Base-by-base conservation (phyloP, 2,888 invertebrate species). In the Mactromeris polynyma region DNA sequence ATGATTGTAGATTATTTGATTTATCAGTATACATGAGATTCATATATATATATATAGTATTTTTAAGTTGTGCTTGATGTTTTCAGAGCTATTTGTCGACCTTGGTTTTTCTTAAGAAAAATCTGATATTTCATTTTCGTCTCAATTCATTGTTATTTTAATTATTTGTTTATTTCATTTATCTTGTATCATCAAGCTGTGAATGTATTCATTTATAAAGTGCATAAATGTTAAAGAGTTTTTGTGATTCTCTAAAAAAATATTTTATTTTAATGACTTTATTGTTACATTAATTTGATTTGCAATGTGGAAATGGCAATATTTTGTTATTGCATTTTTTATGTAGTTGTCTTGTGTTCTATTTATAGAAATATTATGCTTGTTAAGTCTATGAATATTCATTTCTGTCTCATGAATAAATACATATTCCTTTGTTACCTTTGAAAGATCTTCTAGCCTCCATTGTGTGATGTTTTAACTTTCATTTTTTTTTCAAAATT, bases 21-120 rank as follows among this genome's bases (percentile, higher is more conserved):
- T 77, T 83, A 33, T 83, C n/a, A 69, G 77, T 83, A 77, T 77
- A 51, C 7, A 19, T 46, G 83, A 83, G 83, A 83, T 83, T 77
- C 77, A 83, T 83, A 81, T 54, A 82, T 58, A 58, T 58, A 58
- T 64, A 64, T 64, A 64, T n/a, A 64, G 58, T 64, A 64, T 64
- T 73, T 69, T 73, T 4, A 33, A 77, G 33, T 83, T 83, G 83
- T 83, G 83, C 83, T 83, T 77, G 9, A 46, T 31, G 2, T 69
- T 40, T 40, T 64, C 40, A 33, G 54, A 33, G 36, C 21, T 36
- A n/a, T 58, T 58, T 58, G 21, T 73, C 26, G 73, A 73, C 58
- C 26, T 46, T 64, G 40, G 51, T 82, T 82, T 81, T 82, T 82
- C 79, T 14, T 79, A 6, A 1, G 40, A 42, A 42, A 42, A 79